These are phyloP conservation scores for Sarcophaga rosellei DNA, from an alignment of 2,888 invertebrate species.

Conservation along the genomic window DNA sequence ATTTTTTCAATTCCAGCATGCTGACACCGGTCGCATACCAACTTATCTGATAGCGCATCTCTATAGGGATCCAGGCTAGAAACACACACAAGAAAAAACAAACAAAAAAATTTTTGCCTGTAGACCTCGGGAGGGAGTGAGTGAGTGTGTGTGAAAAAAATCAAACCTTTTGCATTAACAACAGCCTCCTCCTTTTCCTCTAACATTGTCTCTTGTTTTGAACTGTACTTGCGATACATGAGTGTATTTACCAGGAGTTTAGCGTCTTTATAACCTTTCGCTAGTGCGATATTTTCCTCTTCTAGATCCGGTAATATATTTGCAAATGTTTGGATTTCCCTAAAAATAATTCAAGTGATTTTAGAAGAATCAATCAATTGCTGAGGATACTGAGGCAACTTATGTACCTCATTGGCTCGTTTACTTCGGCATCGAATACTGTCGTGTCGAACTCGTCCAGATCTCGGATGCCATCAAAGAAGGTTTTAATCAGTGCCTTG, in stretches of 20 bases:
- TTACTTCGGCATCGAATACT: conserved; percentile 9
- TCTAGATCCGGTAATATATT: background rate
- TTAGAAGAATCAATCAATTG: background rate
- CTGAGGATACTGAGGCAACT: too few relatives aligned
- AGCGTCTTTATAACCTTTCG: too few relatives aligned
- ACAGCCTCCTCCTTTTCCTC: background rate
- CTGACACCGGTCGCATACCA: conserved; percentile 24
- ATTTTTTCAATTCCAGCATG: background rate
- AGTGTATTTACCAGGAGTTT: too few relatives aligned
- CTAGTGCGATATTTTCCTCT: background rate
- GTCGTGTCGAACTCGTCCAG: background rate
- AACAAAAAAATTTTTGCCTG: too few relatives aligned
- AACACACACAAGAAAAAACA: too few relatives aligned
- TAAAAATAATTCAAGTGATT: background rate
- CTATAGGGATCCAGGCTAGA: conserved; percentile 43
- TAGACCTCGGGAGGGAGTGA: background rate
- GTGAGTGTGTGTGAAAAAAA: too few relatives aligned
- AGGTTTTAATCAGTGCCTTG: conserved; percentile 17
- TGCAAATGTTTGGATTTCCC: background rate
- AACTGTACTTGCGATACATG: background rate
- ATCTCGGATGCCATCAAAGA: conserved; percentile 20
- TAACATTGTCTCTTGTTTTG: background rate
- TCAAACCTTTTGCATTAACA: conserved; percentile 4
- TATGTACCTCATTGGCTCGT: conserved; percentile 33
- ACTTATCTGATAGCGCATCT: conserved; percentile 42